These are phyloP conservation scores for Suricata suricatta DNA, from an alignment of 2,113 vertebrate genomes.

Conservation along the genomic window DNA sequence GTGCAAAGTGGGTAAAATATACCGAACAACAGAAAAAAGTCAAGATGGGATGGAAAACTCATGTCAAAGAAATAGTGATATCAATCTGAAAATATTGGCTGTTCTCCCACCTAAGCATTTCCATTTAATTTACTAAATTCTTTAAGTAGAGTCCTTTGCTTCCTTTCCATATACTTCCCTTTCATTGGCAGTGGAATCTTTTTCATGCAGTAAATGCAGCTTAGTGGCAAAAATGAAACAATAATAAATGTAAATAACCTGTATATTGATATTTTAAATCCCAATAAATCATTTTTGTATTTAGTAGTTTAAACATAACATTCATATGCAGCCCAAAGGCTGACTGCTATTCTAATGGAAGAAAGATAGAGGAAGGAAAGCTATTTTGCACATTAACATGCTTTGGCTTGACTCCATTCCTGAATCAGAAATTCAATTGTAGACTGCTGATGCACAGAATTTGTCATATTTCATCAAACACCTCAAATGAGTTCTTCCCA, in stretches of 20 bases:
- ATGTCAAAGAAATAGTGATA: neutral
- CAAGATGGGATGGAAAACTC: neutral
- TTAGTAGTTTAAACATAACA: constrained; percentile 37
- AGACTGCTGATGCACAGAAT: constrained; percentile 59
- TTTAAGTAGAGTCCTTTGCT: neutral
- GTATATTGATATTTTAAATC: neutral
- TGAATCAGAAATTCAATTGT: constrained; percentile 63
- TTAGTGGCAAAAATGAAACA: neutral
- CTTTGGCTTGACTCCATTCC: constrained; percentile 70
- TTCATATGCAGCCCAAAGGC: neutral
- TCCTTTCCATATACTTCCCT: neutral
- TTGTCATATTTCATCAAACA: constrained; percentile 73
- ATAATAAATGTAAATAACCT: neutral
- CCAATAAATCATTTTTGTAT: neutral
- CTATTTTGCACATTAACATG: constrained; percentile 33
- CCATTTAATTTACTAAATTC: neutral
- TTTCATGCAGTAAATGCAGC: neutral
- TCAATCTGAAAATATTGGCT: neutral
- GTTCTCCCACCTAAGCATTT: neutral
- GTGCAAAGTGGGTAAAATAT: neutral
- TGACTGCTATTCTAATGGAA: neutral
- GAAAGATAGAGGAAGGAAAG: constrained; percentile 19
- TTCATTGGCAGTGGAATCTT: neutral
- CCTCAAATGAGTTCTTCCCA: constrained; percentile 74
- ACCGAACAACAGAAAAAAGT: neutral